phyloP scores from a whole-genome alignment of 2,888 invertebrate genomes.

The Netelia melanura region DNA sequence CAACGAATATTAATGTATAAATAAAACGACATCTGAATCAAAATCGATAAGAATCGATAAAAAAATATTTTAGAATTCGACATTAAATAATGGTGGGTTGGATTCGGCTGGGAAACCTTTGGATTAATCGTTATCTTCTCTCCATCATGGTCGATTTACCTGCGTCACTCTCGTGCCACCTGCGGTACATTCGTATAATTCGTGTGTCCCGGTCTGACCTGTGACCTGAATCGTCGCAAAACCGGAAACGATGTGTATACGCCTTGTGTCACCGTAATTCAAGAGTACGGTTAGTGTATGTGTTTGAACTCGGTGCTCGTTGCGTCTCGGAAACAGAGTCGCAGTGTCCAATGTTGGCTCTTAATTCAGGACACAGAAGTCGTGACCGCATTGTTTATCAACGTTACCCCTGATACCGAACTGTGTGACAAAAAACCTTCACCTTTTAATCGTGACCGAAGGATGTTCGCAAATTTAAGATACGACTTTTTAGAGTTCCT shows the following conservation, averaged over 20 bases:
- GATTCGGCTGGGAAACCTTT: conserved; percentile 13
- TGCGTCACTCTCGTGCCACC: conserved; percentile 25
- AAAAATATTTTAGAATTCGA: neutral
- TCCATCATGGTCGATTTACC: conserved; percentile 25
- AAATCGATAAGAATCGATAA: neutral
- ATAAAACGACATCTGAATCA: too few relatives aligned
- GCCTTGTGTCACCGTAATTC: conserved; percentile 68
- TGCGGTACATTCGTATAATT: conserved; percentile 52
- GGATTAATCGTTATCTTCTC: conserved; percentile 32
- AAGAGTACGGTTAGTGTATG: conserved; percentile 63
- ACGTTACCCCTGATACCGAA: conserved; percentile 14
- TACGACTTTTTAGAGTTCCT: neutral
- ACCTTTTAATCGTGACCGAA: neutral
- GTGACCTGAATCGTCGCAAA: conserved; percentile 65
- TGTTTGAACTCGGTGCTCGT: neutral
- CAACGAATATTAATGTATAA: too few relatives aligned
- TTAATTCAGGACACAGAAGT: conserved; percentile 55
- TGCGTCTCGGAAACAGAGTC: conserved; percentile 43
- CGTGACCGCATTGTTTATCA: conserved; percentile 63
- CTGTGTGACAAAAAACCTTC: conserved; percentile 4
- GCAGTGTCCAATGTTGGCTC: conserved; percentile 38
- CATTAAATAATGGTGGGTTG: conserved; percentile 6
- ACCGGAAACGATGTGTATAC: conserved; percentile 72
- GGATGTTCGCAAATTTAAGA: neutral
- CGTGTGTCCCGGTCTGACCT: conserved; percentile 40